These are phyloP conservation scores for Andrena haemorrhoa DNA, from an alignment of 2,888 invertebrate species.

Conservation along the genomic window DNA sequence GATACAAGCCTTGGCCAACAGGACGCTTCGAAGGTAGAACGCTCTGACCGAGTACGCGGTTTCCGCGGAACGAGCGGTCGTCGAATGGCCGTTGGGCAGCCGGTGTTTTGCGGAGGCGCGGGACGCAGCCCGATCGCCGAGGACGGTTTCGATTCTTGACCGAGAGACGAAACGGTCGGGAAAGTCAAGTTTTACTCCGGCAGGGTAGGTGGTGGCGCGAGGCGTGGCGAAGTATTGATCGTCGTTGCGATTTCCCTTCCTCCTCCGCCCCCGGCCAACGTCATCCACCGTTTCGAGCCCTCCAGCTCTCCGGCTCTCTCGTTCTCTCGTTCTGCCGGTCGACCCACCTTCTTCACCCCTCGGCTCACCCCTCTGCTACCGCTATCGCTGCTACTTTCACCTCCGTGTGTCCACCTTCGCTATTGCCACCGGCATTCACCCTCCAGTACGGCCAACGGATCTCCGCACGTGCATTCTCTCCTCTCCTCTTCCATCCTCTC, in stretches of 20 bases:
- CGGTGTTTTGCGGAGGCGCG: too few species aligned
- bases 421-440: conserved; percentile 62
- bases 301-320: conserved; percentile 61
- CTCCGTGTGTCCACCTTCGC: conserved; percentile 54
- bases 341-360: conserved; percentile 46
- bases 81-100: too few species aligned
- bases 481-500: not conserved
- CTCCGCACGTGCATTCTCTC: conserved; percentile 33
- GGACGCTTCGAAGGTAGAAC: too few species aligned
- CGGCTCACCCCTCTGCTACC: conserved; percentile 32
- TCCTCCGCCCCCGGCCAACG: conserved; percentile 77
- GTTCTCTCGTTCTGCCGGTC: conserved; percentile 33
- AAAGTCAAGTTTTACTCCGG: conserved; percentile 74
- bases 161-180: conserved; percentile 54
- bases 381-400: conserved; percentile 55
- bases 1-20: too few species aligned
- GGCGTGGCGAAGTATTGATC: conserved; percentile 84
- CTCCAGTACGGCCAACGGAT: conserved; percentile 62
- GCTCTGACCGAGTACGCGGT: too few species aligned
- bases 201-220: conserved; percentile 78
- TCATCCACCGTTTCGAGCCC: conserved; percentile 78
- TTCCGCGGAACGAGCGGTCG: too few species aligned
- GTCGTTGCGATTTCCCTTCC: conserved; percentile 78
- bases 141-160: conserved; percentile 43
- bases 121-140: not conserved